Conservation (phyloP, 92 coral and sea anemone species). For the Metridium senile region DNA sequence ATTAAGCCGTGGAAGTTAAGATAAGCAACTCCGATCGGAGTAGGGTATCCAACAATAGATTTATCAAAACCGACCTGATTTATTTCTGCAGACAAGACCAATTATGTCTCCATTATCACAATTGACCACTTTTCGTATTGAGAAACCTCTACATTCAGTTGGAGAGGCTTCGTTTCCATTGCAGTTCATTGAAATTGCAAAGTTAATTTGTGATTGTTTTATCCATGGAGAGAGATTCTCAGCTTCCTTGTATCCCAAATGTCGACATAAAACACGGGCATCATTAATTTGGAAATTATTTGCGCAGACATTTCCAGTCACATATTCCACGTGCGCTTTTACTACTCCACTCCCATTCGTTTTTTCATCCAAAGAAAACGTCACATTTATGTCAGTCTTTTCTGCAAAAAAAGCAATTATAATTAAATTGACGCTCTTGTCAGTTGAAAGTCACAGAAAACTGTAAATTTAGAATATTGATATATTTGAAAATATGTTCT, state of each 20-base stretch:
- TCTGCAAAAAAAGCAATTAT: no score
- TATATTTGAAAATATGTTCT: no score
- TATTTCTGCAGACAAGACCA: slow-evolving; percentile 11
- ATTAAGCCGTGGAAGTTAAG: no score
- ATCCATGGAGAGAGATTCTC: slow-evolving; percentile 1
- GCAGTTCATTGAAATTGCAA: slow-evolving; percentile 1
- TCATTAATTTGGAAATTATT: background rate
- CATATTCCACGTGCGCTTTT: background rate
- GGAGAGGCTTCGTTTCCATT: background rate
- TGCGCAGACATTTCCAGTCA: slow-evolving; percentile 10
- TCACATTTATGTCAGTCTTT: no score
- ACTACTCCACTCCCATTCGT: background rate
- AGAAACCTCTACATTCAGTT: background rate
- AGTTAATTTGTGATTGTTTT: background rate
- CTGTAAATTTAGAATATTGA: no score
- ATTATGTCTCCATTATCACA: background rate
- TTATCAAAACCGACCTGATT: background rate
- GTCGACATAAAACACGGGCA: slow-evolving; percentile 8
- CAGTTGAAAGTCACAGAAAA: no score
- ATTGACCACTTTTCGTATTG: background rate
- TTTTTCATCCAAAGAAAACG: background rate
- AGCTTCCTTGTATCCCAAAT: slow-evolving; percentile 1
- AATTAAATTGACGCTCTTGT: no score
- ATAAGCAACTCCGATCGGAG: no score
- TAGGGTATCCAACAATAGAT: no score